A percentile compares a stretch with the other conserved stretches of the same genome.
These are phyloP conservation scores for Thaumatotibia leucotreta DNA, from an alignment of 1,140 invertebrate genomes.

Conservation along the genomic window DNA sequence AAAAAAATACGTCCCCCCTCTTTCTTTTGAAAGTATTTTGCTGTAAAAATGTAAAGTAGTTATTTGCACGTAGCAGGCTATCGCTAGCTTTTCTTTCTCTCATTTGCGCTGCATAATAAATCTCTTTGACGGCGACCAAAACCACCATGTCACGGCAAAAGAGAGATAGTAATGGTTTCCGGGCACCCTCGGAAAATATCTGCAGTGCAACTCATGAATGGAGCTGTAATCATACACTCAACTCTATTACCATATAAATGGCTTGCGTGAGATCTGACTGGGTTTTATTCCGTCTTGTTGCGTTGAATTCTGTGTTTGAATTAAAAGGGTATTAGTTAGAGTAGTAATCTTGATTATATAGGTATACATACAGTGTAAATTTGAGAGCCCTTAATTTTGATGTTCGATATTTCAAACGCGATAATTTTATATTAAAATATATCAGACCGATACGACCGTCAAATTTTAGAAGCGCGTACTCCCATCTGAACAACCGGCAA, in stretches of 20 bases:
- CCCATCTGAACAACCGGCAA: too few relatives aligned
- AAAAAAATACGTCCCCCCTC: too few relatives aligned
- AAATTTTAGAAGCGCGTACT: too few relatives aligned
- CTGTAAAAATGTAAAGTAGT: too few relatives aligned
- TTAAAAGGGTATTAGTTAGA: constrained; percentile 1
- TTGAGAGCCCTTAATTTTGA: background rate
- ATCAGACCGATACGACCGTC: too few relatives aligned
- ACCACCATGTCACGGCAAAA: constrained; percentile 6
- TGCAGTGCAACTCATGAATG: background rate
- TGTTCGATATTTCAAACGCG: background rate
- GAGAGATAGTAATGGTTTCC: constrained; percentile 4
- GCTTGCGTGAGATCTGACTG: background rate
- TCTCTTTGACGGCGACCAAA: background rate
- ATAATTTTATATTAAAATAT: too few relatives aligned
- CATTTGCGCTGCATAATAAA: background rate
- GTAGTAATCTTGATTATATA: background rate
- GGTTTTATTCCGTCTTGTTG: constrained; percentile 4
- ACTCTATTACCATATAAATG: constrained; percentile 5
- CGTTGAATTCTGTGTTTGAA: too few relatives aligned
- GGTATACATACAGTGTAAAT: background rate
- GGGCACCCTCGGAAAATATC: background rate
- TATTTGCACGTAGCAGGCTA: too few relatives aligned
- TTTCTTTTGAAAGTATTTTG: too few relatives aligned
- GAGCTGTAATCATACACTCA: constrained; percentile 3
- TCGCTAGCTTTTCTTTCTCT: background rate